Base-by-base conservation (phyloP, 2,113 vertebrate species). In the Eurypyga helias region DNA sequence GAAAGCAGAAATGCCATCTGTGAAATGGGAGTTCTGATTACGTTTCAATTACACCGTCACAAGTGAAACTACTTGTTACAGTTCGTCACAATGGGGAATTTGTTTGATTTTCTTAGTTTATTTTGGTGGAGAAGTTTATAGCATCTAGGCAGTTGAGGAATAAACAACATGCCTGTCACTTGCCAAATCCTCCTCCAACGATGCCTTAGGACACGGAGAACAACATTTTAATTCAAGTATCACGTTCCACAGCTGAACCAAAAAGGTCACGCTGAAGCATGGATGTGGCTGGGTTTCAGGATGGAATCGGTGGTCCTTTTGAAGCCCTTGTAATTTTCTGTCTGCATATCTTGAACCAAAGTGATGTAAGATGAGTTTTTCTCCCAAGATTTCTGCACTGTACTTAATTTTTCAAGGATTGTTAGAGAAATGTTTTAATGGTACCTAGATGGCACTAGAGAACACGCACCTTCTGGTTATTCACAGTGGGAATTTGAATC, bases 81-180 rank as follows among this genome's bases (percentile, higher is more conserved):
- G 41, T 90, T 95, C 79, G 60, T 88, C 76, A 70, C 33, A 87
- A 21, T 20, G 69, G 31, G 52, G 54, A 81, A 75, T 83, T 83
- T 51, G 26, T 84, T 94, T 93, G 34, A 71, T 91, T 89, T 64
- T 57, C 23, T 64, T 94, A 51, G 48, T 84, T 89, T 91, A 46
- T 95, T 96, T 96, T 89, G 86, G 17, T 94, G 66, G 38, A 87
- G 54, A 76, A 86, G 55, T 95, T 90, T 82, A 21, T 87, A 84
- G 71, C 26, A 28, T 92, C 52, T 34, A 83, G 43, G 76, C 88
- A 95, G 52, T 21, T 89, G 61, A 87, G 48, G 89, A 84, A 81
- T 70, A 92, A 95, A 72, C 48, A 94, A 52, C 61, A 64, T 87
- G 58, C 73, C 66, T 87, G 10, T 84, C 61, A 82, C 19, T 84